Percentiles rank a stretch among this genome's conserved stretches.
Evolutionary conservation across 2,797 vertebrate species (phyloP).

Genomic region (Channa striata): DNA sequence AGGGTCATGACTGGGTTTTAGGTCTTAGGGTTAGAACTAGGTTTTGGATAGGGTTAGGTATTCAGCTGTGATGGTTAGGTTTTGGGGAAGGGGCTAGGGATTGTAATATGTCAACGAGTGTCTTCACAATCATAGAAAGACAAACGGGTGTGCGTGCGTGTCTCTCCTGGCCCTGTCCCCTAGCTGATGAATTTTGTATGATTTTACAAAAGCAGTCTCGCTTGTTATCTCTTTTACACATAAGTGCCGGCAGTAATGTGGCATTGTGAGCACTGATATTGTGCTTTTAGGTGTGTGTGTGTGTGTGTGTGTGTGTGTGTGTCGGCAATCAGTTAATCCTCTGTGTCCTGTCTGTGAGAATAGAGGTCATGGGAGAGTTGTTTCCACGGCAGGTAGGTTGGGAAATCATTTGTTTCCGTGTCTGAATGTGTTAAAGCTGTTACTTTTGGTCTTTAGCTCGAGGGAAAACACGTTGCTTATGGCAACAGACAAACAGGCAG

Average conservation of each 20-base stretch:
- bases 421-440: slow-evolving; percentile 26
- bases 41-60: no score
- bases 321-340: slow-evolving; percentile 5
- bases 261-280: neutral
- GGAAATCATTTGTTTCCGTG: slow-evolving; percentile 28
- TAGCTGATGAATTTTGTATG: neutral
- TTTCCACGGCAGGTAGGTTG: slow-evolving; percentile 40
- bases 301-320: neutral
- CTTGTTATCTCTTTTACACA: slow-evolving; percentile 10
- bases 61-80: no score
- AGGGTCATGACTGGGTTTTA: no score
- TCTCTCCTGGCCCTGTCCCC: neutral
- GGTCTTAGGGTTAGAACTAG: no score
- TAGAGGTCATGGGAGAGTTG: slow-evolving; percentile 13
- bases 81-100: no score
- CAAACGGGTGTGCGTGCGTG: neutral
- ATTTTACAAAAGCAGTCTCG: neutral
- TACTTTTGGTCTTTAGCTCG: slow-evolving; percentile 20
- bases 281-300: neutral
- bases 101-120: no score
- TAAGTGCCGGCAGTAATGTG: neutral
- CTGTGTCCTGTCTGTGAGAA: slow-evolving; percentile 7
- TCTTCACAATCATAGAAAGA: no score
- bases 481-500: slow-evolving; percentile 25
- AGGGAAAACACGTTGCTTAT: slow-evolving; percentile 34